These are phyloP conservation scores for Crocuta crocuta DNA, from an alignment of 2,113 vertebrate genomes.

Conservation along the genomic window DNA sequence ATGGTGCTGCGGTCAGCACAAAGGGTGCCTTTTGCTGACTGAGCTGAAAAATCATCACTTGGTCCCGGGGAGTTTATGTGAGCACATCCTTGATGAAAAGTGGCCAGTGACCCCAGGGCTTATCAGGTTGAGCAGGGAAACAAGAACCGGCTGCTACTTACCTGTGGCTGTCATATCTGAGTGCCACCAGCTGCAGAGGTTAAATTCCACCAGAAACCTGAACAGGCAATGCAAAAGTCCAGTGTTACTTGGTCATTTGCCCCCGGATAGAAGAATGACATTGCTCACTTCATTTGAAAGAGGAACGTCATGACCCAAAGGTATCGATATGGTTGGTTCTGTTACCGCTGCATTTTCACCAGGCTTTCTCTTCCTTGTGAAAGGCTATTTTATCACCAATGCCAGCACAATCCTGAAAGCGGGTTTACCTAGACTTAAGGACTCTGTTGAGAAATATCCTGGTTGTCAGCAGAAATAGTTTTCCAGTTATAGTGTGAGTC, in stretches of 20 bases:
- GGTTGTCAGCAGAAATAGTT: neutral
- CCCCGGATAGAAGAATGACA: neutral
- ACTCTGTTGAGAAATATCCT: neutral
- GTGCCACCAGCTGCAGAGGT: conserved; percentile 98
- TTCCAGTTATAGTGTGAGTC: conserved; percentile 48
- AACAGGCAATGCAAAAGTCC: conserved; percentile 76
- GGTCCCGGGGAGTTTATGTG: neutral
- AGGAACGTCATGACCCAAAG: neutral
- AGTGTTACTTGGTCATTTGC: conserved; percentile 60
- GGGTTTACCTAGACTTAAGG: neutral
- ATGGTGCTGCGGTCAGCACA: neutral
- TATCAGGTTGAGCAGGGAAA: neutral
- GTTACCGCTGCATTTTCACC: neutral
- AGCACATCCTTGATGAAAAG: neutral
- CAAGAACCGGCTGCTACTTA: conserved; percentile 79
- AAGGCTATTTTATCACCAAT: conserved; percentile 23
- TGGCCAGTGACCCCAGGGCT: neutral
- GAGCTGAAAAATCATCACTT: neutral
- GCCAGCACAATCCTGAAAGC: neutral
- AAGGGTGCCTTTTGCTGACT: neutral
- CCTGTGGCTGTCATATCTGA: conserved; percentile 95
- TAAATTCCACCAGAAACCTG: conserved; percentile 99
- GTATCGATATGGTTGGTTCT: neutral
- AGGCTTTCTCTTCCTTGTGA: neutral
- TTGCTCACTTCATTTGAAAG: conserved; percentile 38